Percentiles rank a stretch among this genome's conserved stretches.
Conservation (phyloP, 2,797 vertebrate species). For the Chelon auratus region DNA sequence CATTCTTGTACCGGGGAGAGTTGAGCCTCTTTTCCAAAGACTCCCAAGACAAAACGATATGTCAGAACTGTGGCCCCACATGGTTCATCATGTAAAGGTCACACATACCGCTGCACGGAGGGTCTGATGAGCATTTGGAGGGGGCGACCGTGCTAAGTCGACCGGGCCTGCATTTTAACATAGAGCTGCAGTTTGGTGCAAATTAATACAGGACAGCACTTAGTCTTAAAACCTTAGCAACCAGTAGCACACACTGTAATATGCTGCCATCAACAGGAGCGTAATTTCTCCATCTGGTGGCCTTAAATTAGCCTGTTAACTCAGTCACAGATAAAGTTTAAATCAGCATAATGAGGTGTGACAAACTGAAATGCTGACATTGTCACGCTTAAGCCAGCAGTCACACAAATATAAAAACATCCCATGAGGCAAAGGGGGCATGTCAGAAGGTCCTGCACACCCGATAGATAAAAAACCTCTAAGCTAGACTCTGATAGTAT, state of each 20-base stretch:
- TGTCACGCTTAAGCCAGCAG: conserved; percentile 54
- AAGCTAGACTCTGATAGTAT: neutral
- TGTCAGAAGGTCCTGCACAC: neutral
- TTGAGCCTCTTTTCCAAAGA: conserved; percentile 73
- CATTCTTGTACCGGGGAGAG: conserved; percentile 67
- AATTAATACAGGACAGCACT: conserved; percentile 55
- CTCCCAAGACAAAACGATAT: conserved; percentile 80
- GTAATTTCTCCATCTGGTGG: conserved; percentile 49
- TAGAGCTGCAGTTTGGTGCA: conserved; percentile 36
- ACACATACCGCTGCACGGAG: conserved; percentile 66
- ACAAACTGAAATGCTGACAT: conserved; percentile 56
- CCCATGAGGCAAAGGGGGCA: conserved; percentile 21
- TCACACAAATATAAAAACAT: conserved; percentile 52
- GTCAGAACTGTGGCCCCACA: conserved; percentile 70
- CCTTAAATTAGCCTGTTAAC: conserved; percentile 57
- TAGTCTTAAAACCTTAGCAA: conserved; percentile 11
- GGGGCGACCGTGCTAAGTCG: conserved; percentile 45
- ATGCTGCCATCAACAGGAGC: conserved; percentile 13
- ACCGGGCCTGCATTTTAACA: conserved; percentile 54
- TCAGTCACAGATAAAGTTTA: conserved; percentile 55
- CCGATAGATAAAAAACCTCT: neutral
- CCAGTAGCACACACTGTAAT: conserved; percentile 26
- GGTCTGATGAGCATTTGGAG: conserved; percentile 65
- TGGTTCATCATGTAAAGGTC: conserved; percentile 85
- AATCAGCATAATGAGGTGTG: conserved; percentile 55